Conservation (phyloP, 2,113 vertebrate species). For the Xiphias gladius region DNA sequence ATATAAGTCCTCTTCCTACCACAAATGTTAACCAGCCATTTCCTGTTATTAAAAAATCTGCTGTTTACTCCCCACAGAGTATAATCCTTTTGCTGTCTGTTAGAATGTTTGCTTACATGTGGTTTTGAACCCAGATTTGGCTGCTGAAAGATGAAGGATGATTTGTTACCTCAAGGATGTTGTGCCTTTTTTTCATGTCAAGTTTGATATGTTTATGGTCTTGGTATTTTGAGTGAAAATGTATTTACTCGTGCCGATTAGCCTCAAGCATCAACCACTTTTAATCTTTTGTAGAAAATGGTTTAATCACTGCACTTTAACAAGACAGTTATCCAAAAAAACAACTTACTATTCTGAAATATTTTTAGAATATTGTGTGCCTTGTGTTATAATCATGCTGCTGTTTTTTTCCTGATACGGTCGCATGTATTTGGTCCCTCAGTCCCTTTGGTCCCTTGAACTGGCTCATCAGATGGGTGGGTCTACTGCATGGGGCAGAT, state of each 20-base stretch:
- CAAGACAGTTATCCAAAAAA: neutral
- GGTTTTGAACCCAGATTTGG: neutral
- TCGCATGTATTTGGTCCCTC: conserved; percentile 47
- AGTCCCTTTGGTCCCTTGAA: conserved; percentile 68
- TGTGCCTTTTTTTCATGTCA: neutral
- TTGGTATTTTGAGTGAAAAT: conserved; percentile 4
- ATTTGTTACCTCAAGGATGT: neutral
- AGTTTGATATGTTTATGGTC: neutral
- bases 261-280: neutral
- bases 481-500: conserved; percentile 71
- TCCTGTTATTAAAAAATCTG: conserved; percentile 21
- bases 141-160: neutral
- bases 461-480: conserved; percentile 82
- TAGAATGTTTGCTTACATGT: neutral
- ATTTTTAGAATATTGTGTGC: conserved; percentile 4
- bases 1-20: neutral
- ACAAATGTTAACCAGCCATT: conserved; percentile 12
- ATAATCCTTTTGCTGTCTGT: neutral
- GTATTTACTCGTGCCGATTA: neutral
- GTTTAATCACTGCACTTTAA: neutral
- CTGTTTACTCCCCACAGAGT: neutral
- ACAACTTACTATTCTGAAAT: neutral
- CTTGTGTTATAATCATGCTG: neutral
- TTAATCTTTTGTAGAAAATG: neutral
- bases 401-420: neutral